These are phyloP conservation scores for Squalus acanthias DNA, from an alignment of 2,797 vertebrate genomes.

Conservation along the genomic window DNA sequence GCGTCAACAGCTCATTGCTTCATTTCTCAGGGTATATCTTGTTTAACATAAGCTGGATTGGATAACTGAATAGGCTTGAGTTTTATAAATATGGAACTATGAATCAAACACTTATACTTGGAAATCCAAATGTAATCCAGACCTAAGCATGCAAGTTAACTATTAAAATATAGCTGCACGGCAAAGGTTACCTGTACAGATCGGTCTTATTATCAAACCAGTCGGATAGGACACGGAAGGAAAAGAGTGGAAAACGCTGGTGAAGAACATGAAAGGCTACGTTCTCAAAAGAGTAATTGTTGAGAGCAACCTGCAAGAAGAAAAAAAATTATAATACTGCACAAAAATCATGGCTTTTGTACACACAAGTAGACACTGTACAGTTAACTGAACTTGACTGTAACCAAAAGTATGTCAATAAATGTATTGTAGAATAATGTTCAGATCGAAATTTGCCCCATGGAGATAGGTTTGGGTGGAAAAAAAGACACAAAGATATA, in stretches of 20 bases:
- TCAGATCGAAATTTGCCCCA: too few species aligned
- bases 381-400: background rate
- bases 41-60: background rate
- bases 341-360: background rate
- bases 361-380: background rate
- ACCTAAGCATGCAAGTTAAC: background rate
- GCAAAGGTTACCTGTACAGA: background rate
- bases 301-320: conserved; percentile 72
- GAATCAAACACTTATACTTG: background rate
- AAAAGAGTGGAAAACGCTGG: conserved; percentile 63
- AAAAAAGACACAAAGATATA: background rate
- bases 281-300: conserved; percentile 92
- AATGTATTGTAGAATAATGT: background rate
- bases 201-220: conserved; percentile 39
- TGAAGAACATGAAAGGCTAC: conserved; percentile 93
- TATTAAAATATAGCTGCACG: background rate
- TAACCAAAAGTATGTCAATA: background rate
- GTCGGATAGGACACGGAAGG: conserved; percentile 29
- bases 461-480: background rate
- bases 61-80: background rate
- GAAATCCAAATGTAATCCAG: background rate
- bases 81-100: background rate
- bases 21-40: background rate
- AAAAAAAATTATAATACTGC: conserved; percentile 14
- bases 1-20: background rate